Evolutionary conservation across 2,113 vertebrate genomes (phyloP).

Genomic region (Channa argus): DNA sequence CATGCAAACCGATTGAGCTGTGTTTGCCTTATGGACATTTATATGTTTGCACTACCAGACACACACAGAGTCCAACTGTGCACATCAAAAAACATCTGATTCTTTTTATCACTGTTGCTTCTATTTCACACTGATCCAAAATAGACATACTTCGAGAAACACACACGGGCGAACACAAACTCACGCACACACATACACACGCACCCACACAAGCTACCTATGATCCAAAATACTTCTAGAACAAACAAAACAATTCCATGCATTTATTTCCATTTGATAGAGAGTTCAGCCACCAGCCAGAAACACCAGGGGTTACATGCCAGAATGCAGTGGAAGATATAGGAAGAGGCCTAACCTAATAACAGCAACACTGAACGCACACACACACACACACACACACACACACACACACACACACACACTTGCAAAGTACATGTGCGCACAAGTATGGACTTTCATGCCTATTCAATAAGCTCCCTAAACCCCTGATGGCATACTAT

Average conservation of each 20-base stretch:
- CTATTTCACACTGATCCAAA: conserved; percentile 69
- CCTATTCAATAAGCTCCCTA: conserved; percentile 38
- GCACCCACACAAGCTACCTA: conserved; percentile 52
- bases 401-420: background rate
- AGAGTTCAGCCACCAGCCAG: conserved; percentile 28
- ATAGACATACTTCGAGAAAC: conserved; percentile 63
- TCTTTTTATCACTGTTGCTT: conserved; percentile 65
- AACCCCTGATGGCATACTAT: conserved; percentile 39
- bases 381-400: conserved; percentile 6
- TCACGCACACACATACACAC: conserved; percentile 25
- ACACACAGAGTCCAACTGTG: conserved; percentile 27
- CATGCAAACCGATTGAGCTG: conserved; percentile 60
- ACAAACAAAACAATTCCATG: conserved; percentile 74
- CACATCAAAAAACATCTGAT: conserved; percentile 71
- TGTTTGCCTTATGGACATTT: conserved; percentile 53
- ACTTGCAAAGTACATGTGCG: background rate
- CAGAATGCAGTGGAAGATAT: conserved; percentile 41
- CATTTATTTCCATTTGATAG: conserved; percentile 43
- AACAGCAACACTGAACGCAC: conserved; percentile 22
- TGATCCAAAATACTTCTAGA: conserved; percentile 69
- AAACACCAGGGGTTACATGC: conserved; percentile 35
- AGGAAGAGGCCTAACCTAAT: conserved; percentile 28
- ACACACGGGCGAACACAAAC: conserved; percentile 52
- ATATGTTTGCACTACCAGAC: conserved; percentile 51
- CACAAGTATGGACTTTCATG: conserved; percentile 39